Evolutionary conservation across 1,140 invertebrate species (phyloP), one percentile per base, ranked within the genome.

Genomic region (Euborellia annulipes): DNA sequence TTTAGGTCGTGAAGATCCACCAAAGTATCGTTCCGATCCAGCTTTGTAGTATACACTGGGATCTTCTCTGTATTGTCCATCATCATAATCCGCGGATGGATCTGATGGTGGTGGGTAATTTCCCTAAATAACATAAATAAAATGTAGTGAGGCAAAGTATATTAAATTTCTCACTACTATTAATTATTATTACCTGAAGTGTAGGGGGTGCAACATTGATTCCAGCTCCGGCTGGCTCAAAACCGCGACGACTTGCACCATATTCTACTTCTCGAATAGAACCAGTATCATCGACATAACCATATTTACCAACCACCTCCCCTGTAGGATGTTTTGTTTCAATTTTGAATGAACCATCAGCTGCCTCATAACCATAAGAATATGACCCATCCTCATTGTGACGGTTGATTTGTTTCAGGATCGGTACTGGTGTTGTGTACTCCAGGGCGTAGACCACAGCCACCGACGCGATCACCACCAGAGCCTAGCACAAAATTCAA

Each of bases 331-430:
- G 83, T 58, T 85, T 87, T 1, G 83, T 87, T 61, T 93, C 87
- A 47, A 91, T 88, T 62, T 91, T 91, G 68, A 86, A 90, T 20
- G 82, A 80, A n/a, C 87, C 87, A 57, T 91, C 85, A 0, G 83
- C 87, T 0, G 73, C 83, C 61, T 91, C 85, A 58, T 88, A 92
- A 0, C 87, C 88, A 55, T 82, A 89, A 52, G 78, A 85, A 63
- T 87, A 87, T 16, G 81, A 85, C 1, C 84, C 85, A 51, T 88
- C 84, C 41, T 85, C 82, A 57, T 87, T 88, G 58, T 83, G 79
- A 47, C 72, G 69, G 62, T 74, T 78, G 56, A 81, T 77, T 58
- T 79, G 77, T 55, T 79, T 77, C 23, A 81, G 61, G 51, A 81
- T 81, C 3, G 75, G 76, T 1, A 79, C 71, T 1, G 76, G 78